A percentile compares a stretch with the other conserved stretches of the same genome.
phyloP scores from a whole-genome alignment of 1,140 invertebrate genomes.

The Reticulitermes speratus region DNA sequence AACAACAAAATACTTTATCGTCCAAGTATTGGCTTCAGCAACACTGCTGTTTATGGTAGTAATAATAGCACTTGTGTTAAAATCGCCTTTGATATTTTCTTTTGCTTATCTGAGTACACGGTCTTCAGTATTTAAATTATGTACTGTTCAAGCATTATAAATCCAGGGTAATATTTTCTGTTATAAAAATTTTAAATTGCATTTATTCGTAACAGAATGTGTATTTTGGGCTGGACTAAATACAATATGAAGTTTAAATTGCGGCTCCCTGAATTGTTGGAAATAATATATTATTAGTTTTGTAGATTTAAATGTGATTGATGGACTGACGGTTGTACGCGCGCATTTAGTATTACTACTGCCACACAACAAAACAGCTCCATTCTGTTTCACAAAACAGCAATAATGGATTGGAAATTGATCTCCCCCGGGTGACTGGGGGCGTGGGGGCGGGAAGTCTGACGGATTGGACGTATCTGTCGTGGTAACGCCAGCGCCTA shows the following conservation, averaged over 20 bases:
- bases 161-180: neutral
- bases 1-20: too few relatives aligned
- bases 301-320: neutral
- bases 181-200: neutral
- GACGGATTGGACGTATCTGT: neutral
- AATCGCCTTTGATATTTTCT: too few relatives aligned
- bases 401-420: slow-evolving; percentile 13
- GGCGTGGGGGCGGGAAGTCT: neutral
- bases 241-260: neutral
- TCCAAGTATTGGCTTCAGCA: too few relatives aligned
- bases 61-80: too few relatives aligned
- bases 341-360: neutral
- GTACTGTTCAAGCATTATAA: neutral
- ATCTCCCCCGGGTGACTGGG: neutral
- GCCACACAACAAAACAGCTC: neutral
- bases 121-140: neutral
- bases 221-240: neutral
- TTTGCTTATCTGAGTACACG: too few relatives aligned
- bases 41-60: too few relatives aligned
- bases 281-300: neutral
- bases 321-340: neutral
- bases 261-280: neutral
- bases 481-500: neutral
- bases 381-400: slow-evolving; percentile 16
- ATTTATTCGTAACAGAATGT: neutral